Percentiles rank a stretch among this genome's conserved stretches.
Conservation (phyloP, 2,888 invertebrate genomes). For the Beris morrisii region DNA sequence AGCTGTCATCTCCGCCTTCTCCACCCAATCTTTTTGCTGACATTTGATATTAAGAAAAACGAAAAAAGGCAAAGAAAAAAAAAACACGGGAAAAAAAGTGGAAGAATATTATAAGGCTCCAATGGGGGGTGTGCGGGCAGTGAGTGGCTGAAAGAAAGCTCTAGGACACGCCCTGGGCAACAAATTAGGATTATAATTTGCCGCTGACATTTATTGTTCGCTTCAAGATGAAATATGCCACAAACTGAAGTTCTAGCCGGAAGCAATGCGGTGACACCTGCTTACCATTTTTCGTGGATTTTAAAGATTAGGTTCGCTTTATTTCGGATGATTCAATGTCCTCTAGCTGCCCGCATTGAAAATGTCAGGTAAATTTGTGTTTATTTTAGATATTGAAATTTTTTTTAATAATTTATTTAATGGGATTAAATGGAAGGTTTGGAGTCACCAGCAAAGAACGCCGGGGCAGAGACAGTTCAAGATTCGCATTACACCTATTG, state of each 20-base stretch:
- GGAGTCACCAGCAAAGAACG: no score
- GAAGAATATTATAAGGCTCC: conserved; percentile 18
- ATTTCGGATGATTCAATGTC: no score
- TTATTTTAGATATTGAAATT: no score
- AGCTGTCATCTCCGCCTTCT: conserved; percentile 18
- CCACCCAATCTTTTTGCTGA: conserved; percentile 15
- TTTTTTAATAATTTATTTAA: no score
- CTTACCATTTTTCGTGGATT: conserved; percentile 29
- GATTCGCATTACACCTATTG: no score
- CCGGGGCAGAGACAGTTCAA: no score
- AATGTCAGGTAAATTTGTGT: no score
- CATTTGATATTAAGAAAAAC: conserved; percentile 18
- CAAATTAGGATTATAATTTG: conserved; percentile 43
- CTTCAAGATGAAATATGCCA: conserved; percentile 38
- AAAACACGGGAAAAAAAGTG: neutral
- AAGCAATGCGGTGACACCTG: conserved; percentile 31
- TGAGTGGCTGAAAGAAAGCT: neutral
- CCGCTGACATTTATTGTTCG: conserved; percentile 42
- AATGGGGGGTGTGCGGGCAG: conserved; percentile 6
- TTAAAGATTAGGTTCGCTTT: conserved; percentile 21
- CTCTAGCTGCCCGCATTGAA: no score
- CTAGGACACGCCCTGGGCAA: conserved; percentile 37
- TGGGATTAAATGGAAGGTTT: no score
- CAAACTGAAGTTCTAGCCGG: conserved; percentile 21
- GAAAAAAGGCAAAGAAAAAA: conserved; percentile 4